Conservation (phyloP, 2,888 invertebrate species). For the Chrysomela aeneicollis region DNA sequence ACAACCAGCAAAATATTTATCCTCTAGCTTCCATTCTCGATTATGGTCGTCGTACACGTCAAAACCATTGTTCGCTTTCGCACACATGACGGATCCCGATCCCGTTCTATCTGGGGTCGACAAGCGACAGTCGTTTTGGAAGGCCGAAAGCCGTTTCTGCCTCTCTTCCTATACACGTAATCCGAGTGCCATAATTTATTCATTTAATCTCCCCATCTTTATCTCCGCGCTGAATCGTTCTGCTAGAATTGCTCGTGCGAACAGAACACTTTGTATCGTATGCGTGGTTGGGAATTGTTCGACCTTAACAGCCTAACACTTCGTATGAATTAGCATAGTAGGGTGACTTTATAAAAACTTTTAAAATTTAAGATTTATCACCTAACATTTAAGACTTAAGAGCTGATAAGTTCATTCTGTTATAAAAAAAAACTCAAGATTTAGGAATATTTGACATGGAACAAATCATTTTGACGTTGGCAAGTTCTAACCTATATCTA, state of each 20-base stretch:
- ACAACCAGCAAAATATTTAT: slow-evolving; percentile 8
- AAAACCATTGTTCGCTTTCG: slow-evolving; percentile 11
- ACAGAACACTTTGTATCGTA: not conserved
- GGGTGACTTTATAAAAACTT: no score
- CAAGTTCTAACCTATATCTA: no score
- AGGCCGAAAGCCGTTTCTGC: slow-evolving; percentile 5
- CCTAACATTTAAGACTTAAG: no score
- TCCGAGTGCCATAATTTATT: slow-evolving; percentile 35
- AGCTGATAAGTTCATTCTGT: no score
- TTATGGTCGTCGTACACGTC: slow-evolving; percentile 19
- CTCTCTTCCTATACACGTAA: slow-evolving; percentile 25
- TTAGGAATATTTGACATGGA: no score
- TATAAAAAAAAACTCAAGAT: no score
- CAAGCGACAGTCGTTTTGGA: slow-evolving; percentile 23
- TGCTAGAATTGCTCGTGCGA: slow-evolving; percentile 27
- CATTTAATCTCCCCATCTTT: slow-evolving; percentile 32
- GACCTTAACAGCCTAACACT: no score
- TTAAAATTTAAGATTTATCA: no score
- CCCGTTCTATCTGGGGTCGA: slow-evolving; percentile 13
- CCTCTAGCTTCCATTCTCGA: slow-evolving; percentile 15
- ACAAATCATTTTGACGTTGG: no score
- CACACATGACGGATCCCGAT: not conserved
- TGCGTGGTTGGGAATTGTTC: not conserved
- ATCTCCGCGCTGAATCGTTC: slow-evolving; percentile 22
- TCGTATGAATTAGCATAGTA: no score